Evolutionary conservation across 2,888 invertebrate species (phyloP), one percentile per base, ranked within the genome.

Genomic region (Chrysina gloriosa): DNA sequence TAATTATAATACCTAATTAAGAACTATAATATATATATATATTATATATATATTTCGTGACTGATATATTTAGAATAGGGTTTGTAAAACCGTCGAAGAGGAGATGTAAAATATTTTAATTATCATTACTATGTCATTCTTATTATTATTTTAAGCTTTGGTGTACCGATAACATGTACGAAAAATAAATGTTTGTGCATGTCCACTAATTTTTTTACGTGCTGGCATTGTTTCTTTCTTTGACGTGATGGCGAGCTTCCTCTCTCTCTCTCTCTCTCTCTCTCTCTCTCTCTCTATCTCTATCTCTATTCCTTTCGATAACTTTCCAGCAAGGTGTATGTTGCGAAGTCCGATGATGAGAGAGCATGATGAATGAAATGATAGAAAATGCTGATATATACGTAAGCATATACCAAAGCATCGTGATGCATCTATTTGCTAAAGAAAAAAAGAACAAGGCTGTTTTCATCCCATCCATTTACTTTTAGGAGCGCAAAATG

Each of bases 101-200:
- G 68, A 69, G 56, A 64, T 72, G 70, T 71, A 70, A 73, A 70
- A 73, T 73, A 73, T 69, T 72, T 70, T 72, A 73, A 66, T 70
- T 71, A 73, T 74, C 74, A 71, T 56, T 56, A 29, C 7, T 14
- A 56, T 56, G 42, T 42, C 16, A 42, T 25, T 42, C 27, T 42
- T 39, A 14, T 21, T 39, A 23, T 56, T 61, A 61, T 76, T 73
- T 77, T 74, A 78, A 78, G 76, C 75, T 78, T 75, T 77, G 78
- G 77, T 81, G 82, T 83, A 82, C 76, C 77, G 75, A 75, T 74
- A 77, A 80, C 78, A 82, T 81, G 80, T 83, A 81, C 79, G 80
- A 78, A 79, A 72, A 82, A 82, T 83, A 81, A 82, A 81, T 84
- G 83, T 83, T 79, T 82, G 82, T 84, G 83, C 84, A 84, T 84